Conservation (phyloP, 2,888 invertebrate species). For the Coleophora deauratella region DNA sequence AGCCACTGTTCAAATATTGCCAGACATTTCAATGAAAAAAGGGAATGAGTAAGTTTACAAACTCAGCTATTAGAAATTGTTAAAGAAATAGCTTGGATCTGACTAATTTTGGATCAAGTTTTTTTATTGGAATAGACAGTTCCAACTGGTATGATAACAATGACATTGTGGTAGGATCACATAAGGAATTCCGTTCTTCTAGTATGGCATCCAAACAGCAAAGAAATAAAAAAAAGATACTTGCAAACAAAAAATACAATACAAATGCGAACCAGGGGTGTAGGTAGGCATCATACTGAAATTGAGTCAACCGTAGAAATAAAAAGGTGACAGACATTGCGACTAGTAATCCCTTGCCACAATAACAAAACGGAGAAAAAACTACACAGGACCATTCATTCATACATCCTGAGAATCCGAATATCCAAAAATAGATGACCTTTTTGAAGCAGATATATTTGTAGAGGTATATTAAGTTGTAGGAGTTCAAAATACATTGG, state of each 20-base stretch:
- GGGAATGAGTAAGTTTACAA: too few relatives aligned
- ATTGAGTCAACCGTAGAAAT: slow-evolving; percentile 27
- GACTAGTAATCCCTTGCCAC: slow-evolving; percentile 43
- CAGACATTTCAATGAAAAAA: too few relatives aligned
- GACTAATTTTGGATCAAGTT: too few relatives aligned
- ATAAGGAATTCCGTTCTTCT: too few relatives aligned
- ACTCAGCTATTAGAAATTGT: too few relatives aligned
- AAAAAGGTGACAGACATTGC: slow-evolving; percentile 37
- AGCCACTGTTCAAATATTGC: too few relatives aligned
- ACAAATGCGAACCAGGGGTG: neutral
- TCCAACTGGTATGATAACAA: too few relatives aligned
- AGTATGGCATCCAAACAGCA: too few relatives aligned
- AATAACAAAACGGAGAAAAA: slow-evolving; percentile 47
- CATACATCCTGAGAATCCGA: slow-evolving; percentile 60
- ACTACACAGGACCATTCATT: slow-evolving; percentile 35
- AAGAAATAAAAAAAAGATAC: slow-evolving; percentile 2
- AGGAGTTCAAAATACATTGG: neutral
- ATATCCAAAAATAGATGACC: slow-evolving; percentile 19
- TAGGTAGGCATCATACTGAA: slow-evolving; percentile 10
- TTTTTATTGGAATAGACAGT: too few relatives aligned
- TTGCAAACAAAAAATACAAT: neutral
- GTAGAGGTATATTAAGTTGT: slow-evolving; percentile 6
- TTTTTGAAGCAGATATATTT: slow-evolving; percentile 8
- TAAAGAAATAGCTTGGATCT: too few relatives aligned
- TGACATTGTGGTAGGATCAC: too few relatives aligned